These are phyloP conservation scores for Parauchenoglanis punctatus DNA, from an alignment of 2,797 vertebrate species.

Conservation along the genomic window DNA sequence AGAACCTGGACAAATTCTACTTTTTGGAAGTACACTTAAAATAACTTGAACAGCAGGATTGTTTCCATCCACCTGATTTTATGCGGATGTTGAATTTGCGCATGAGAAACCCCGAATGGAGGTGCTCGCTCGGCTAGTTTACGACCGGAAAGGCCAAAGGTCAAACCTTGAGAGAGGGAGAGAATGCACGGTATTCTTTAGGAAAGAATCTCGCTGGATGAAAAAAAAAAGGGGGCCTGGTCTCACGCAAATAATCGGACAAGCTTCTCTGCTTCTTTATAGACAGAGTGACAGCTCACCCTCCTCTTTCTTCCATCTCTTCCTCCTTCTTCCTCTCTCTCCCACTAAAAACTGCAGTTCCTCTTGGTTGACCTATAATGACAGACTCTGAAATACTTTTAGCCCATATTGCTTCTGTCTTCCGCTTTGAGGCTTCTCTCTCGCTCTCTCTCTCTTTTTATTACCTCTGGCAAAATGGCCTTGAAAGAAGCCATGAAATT, in stretches of 20 bases:
- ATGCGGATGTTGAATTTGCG: slow-evolving; percentile 13
- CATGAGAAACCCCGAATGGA: slow-evolving; percentile 18
- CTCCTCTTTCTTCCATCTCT: slow-evolving; percentile 1
- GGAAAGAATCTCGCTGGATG: background rate
- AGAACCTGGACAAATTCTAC: background rate
- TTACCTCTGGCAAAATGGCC: background rate
- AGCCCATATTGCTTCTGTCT: slow-evolving; percentile 62
- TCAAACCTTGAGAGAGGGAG: slow-evolving; percentile 53
- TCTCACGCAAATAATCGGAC: slow-evolving; percentile 60
- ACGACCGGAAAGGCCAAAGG: slow-evolving; percentile 55
- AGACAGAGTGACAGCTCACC: slow-evolving; percentile 19
- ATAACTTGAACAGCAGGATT: background rate
- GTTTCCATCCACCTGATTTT: slow-evolving; percentile 6
- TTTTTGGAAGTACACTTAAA: background rate
- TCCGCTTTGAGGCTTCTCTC: slow-evolving; percentile 23
- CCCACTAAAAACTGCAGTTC: slow-evolving; percentile 73
- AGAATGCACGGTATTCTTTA: slow-evolving; percentile 11
- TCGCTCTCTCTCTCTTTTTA: background rate
- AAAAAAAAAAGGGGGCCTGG: background rate
- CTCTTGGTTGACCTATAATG: slow-evolving; percentile 86
- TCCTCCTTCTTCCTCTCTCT: background rate
- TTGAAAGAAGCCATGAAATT: slow-evolving; percentile 71
- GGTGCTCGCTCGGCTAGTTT: slow-evolving; percentile 7
- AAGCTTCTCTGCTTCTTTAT: slow-evolving; percentile 54
- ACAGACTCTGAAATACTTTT: slow-evolving; percentile 81